Base-by-base conservation (phyloP, 2,888 invertebrate species). In the Cosmorhoe ocellata region DNA sequence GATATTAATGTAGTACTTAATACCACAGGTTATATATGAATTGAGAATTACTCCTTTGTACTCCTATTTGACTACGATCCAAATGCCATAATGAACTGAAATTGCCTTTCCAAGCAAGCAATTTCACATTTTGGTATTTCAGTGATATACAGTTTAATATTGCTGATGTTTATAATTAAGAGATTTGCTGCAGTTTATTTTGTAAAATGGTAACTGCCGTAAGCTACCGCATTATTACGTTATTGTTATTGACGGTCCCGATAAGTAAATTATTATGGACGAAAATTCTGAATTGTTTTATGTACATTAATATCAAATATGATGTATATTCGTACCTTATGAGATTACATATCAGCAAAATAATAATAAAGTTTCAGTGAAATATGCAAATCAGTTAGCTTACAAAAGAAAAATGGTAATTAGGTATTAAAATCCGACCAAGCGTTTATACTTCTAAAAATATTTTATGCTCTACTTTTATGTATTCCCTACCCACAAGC, bases 21-120 rank as follows among this genome's bases (percentile, higher is more conserved):
- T 30, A 11, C 6, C 10, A 6, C 18, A 22, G 10, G 34, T n/a
- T 34, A 18, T 8, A 32, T 39, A 39, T 39, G 28, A 28, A 27
- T 40, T 18, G 10, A 31, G 24, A 44, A 42, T 37, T 36, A 28
- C n/a, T 33, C 39, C 41, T 41, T 32, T 32, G 33, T 42, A 33
- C 42, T 59, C 43, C 38, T 44, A 37, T 59, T 54, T 52, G 56
- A 63, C 45, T 42, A 45, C 31, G 40, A 32, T 48, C 44, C 53
- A 53, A 48, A 44, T 36, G 27, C 31, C 32, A 34, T 53, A 43
- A 48, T 53, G 27, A 44, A 48, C 40, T 37, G 44, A 37, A 48
- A 41, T 40, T 41, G 40, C 31, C 31, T 36, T 31, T 43, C 24
- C 10, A 24, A 37, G 24, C 42, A 43, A 52, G 41, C 45, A 51